Percentiles rank a stretch among this genome's conserved stretches.
These are phyloP conservation scores for Chaetops frenatus DNA, from an alignment of 2,113 vertebrate genomes.

Conservation along the genomic window DNA sequence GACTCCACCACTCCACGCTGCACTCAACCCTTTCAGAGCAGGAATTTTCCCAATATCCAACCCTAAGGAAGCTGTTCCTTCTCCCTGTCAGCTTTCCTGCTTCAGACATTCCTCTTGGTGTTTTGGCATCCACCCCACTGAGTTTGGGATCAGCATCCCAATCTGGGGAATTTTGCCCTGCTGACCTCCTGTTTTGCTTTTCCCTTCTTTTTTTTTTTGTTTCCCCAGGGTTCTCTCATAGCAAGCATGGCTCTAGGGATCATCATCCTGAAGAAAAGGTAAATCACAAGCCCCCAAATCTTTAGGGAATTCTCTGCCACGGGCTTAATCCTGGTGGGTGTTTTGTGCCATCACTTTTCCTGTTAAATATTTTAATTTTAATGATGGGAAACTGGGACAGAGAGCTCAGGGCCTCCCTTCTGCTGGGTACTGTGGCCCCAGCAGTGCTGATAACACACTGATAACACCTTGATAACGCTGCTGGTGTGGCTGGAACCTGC, in stretches of 20 bases:
- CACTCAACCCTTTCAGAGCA: background rate
- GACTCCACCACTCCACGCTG: no score
- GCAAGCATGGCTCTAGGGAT: constrained; percentile 95
- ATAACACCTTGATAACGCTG: background rate
- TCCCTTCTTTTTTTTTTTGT: background rate
- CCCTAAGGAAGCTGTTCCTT: background rate
- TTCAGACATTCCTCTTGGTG: background rate
- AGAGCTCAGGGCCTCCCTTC: background rate
- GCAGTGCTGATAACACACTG: background rate
- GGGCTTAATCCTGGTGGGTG: background rate
- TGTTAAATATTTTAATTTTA: background rate
- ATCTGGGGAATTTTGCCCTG: background rate
- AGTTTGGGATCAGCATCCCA: background rate
- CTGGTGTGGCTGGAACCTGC: background rate
- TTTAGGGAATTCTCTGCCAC: background rate
- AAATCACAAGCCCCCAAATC: background rate
- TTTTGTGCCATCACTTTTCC: background rate
- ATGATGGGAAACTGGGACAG: background rate
- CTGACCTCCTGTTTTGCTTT: background rate
- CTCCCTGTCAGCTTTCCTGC: background rate
- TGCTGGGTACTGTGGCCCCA: background rate
- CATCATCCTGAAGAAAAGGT: constrained; percentile 96
- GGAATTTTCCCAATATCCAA: background rate
- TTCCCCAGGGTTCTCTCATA: constrained; percentile 87
- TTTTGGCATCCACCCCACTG: background rate